phyloP scores from a whole-genome alignment of 2,113 vertebrate species.

The Pangasianodon hypophthalmus region DNA sequence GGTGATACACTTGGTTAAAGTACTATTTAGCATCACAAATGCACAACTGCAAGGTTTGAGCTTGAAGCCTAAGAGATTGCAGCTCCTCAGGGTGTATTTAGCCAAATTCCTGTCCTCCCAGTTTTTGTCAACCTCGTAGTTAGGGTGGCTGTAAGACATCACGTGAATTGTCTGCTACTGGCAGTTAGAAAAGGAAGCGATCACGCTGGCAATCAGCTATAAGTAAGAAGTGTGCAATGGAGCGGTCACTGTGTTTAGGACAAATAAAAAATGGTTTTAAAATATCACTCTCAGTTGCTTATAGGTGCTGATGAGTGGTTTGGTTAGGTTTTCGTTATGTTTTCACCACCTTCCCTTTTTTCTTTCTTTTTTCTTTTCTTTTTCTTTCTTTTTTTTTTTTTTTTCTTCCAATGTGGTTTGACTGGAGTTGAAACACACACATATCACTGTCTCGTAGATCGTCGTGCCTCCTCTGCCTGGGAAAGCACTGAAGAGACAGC shows the following conservation, averaged over 20 bases:
- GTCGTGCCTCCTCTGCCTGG: slow-evolving; percentile 96
- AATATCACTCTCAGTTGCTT: neutral
- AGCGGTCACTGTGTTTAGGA: neutral
- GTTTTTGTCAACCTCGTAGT: neutral
- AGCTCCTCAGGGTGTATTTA: neutral
- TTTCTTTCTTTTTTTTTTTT: neutral
- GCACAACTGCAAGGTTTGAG: neutral
- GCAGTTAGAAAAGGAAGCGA: neutral
- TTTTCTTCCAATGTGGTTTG: neutral
- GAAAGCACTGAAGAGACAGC: slow-evolving; percentile 96
- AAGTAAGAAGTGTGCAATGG: neutral
- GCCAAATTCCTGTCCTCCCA: neutral
- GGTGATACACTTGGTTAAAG: neutral
- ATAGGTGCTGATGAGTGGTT: neutral
- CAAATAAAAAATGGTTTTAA: neutral
- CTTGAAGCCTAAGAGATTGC: neutral
- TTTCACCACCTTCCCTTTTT: neutral
- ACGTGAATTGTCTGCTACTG: neutral
- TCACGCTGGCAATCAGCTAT: neutral
- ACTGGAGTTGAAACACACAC: neutral
- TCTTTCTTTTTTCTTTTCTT: neutral
- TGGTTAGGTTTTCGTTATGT: neutral
- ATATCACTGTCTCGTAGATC: slow-evolving; percentile 76
- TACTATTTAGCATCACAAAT: neutral
- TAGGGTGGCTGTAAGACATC: neutral